These are phyloP conservation scores for Leptinotarsa peninsularis DNA, from an alignment of 2,888 invertebrate species.

Conservation along the genomic window DNA sequence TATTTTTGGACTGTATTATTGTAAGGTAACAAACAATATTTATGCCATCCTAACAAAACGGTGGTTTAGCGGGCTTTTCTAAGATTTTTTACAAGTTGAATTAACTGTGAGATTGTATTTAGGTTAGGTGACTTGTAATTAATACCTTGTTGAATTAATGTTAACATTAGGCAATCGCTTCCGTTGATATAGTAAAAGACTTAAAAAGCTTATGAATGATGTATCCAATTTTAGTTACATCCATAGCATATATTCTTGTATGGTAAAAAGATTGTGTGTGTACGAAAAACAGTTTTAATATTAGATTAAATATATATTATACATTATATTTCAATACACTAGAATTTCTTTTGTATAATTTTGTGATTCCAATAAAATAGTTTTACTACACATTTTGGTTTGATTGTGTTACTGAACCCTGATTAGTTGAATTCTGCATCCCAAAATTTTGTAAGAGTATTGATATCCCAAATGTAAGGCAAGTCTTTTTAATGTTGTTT, in stretches of 20 bases:
- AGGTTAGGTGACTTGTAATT: conserved; percentile 38
- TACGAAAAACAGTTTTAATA: conserved; percentile 8
- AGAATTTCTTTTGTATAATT: conserved; percentile 26
- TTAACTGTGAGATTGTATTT: conserved; percentile 36
- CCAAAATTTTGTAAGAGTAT: too few relatives aligned
- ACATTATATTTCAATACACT: conserved; percentile 7
- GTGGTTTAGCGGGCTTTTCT: conserved; percentile 23
- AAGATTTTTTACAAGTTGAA: conserved; percentile 29
- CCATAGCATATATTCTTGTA: conserved; percentile 48
- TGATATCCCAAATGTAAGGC: too few relatives aligned
- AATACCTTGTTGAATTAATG: conserved; percentile 24
- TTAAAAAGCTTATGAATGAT: conserved; percentile 35
- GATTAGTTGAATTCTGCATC: neutral
- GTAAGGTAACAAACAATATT: conserved; percentile 34
- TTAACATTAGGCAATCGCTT: conserved; percentile 43
- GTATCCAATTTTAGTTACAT: conserved; percentile 40
- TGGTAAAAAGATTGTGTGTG: conserved; percentile 33
- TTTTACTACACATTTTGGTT: neutral
- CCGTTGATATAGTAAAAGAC: conserved; percentile 34
- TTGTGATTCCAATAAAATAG: conserved; percentile 11
- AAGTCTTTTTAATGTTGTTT: too few relatives aligned
- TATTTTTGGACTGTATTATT: conserved; percentile 38
- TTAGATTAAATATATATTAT: conserved; percentile 14
- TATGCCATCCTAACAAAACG: conserved; percentile 35
- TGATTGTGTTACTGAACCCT: neutral